A percentile compares a stretch with the other conserved stretches of the same genome.
phyloP scores from a whole-genome alignment of 2,113 vertebrate species.

The Hassar affinis region DNA sequence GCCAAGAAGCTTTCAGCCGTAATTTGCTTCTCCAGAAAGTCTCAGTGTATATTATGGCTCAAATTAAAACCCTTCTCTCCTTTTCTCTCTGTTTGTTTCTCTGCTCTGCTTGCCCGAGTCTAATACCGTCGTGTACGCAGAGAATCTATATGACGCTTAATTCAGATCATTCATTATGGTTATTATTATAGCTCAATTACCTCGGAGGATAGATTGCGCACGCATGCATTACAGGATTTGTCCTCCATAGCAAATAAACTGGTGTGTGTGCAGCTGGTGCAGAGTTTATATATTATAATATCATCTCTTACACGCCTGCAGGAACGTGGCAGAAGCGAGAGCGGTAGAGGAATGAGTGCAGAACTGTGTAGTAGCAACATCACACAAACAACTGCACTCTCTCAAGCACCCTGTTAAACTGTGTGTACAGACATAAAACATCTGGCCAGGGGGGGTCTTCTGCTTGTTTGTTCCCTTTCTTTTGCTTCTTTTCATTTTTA shows the following conservation, averaged over 20 bases:
- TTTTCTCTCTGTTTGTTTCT: neutral
- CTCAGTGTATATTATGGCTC: conserved; percentile 14
- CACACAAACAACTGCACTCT: neutral
- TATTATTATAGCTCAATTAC: neutral
- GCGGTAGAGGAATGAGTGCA: neutral
- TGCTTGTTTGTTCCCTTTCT: no score
- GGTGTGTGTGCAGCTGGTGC: neutral
- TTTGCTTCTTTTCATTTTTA: neutral
- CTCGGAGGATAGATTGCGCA: conserved; percentile 10
- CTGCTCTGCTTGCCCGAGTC: neutral
- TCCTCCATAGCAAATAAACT: conserved; percentile 25
- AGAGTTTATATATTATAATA: conserved; percentile 14
- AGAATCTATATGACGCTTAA: conserved; percentile 22
- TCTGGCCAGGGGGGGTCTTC: neutral
- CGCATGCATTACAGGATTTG: conserved; percentile 18
- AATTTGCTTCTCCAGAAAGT: conserved; percentile 27
- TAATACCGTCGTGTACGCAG: neutral
- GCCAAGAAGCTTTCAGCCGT: conserved; percentile 36
- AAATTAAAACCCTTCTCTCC: conserved; percentile 11
- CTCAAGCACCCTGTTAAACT: neutral
- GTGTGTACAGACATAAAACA: neutral
- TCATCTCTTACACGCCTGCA: neutral
- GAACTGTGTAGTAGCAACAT: neutral
- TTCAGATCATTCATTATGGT: conserved; percentile 9
- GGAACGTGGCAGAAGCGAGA: neutral